Evolutionary conservation across 2,797 vertebrate species (phyloP).

Genomic region (Typhlichthys subterraneus): DNA sequence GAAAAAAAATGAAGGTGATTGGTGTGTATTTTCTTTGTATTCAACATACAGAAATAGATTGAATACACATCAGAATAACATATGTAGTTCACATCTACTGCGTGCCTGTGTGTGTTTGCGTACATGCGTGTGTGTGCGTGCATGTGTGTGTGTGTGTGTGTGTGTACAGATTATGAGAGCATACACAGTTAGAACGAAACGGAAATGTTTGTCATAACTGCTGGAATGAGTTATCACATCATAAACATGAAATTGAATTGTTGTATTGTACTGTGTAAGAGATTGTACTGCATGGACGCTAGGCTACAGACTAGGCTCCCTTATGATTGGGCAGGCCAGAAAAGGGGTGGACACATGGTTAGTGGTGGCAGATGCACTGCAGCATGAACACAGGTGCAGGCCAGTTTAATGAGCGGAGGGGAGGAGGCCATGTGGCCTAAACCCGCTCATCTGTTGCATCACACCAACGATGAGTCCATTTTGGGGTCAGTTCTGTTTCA

Average conservation of each 20-base stretch:
- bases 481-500: constrained; percentile 67
- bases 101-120: no score
- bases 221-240: constrained; percentile 18
- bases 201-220: neutral
- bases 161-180: neutral
- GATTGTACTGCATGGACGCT: constrained; percentile 10
- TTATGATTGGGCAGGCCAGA: constrained; percentile 30
- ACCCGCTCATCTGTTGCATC: constrained; percentile 77
- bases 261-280: constrained; percentile 36
- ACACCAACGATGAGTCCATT: constrained; percentile 74
- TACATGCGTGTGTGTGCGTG: neutral
- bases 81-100: no score
- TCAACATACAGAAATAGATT: neutral
- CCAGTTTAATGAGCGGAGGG: constrained; percentile 67
- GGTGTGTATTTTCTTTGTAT: no score
- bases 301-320: neutral
- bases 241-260: constrained; percentile 26
- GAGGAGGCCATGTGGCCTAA: constrained; percentile 71
- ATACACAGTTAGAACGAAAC: neutral
- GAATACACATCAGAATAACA: neutral
- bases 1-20: no score
- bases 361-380: constrained; percentile 68
- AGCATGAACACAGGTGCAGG: constrained; percentile 74
- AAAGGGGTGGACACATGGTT: constrained; percentile 42
- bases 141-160: constrained; percentile 9